phyloP scores from a whole-genome alignment of 2,888 invertebrate species.

The Cataglyphis livida region DNA sequence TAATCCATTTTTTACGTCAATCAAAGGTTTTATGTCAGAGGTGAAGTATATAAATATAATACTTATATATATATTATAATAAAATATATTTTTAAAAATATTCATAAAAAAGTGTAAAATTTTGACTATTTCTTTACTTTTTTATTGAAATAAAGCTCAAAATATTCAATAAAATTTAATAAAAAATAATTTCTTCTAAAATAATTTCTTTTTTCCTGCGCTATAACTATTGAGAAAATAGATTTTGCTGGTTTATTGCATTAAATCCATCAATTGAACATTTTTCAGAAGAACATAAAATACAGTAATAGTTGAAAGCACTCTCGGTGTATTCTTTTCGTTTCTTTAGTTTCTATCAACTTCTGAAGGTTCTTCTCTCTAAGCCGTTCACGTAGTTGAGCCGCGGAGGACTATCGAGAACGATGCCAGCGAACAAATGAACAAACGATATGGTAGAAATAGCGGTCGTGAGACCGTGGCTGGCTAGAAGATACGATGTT shows the following conservation, averaged over 20 bases:
- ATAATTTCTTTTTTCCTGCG: not conserved
- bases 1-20: not conserved
- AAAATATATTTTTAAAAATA: not conserved
- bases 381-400: slow-evolving; percentile 37
- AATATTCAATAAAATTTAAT: not conserved
- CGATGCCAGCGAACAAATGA: slow-evolving; percentile 24
- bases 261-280: slow-evolving; percentile 12
- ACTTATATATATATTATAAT: not conserved
- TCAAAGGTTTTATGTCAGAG: not conserved
- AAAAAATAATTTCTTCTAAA: not conserved
- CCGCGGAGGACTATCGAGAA: slow-evolving; percentile 52
- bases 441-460: slow-evolving; percentile 47
- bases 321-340: slow-evolving; percentile 16
- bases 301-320: slow-evolving; percentile 17
- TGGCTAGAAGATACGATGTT: slow-evolving; percentile 25
- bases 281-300: slow-evolving; percentile 9
- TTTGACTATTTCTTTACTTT: not conserved
- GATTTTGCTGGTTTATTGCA: not conserved
- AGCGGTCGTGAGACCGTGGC: slow-evolving; percentile 25
- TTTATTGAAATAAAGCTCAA: not conserved
- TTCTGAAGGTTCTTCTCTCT: slow-evolving; percentile 33
- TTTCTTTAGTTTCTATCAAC: slow-evolving; percentile 21
- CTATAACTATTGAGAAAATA: not conserved
- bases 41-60: not conserved
- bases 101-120: not conserved